These are phyloP conservation scores for Betta splendens DNA, from an alignment of 2,797 vertebrate species.

Conservation along the genomic window DNA sequence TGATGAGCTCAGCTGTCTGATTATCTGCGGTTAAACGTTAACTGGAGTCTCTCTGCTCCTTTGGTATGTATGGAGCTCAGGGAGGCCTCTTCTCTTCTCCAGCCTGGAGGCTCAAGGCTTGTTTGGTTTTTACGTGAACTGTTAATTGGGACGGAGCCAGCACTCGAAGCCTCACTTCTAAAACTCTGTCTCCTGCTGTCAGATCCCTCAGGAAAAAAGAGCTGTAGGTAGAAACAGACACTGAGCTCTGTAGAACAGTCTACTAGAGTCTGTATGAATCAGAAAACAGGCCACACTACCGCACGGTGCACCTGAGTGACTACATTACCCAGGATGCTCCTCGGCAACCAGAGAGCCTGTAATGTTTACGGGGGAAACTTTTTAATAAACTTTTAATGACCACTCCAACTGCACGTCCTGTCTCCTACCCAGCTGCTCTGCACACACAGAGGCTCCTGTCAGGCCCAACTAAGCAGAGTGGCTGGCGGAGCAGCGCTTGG, in stretches of 20 bases:
- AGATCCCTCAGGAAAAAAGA: too few species aligned
- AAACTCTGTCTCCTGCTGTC: too few species aligned
- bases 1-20: slow-evolving; percentile 62
- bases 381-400: slow-evolving; percentile 88
- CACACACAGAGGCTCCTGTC: slow-evolving; percentile 59
- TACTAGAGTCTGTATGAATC: too few species aligned
- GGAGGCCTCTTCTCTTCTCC: slow-evolving; percentile 53
- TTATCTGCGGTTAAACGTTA: slow-evolving; percentile 70
- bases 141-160: too few species aligned
- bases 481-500: slow-evolving; percentile 58
- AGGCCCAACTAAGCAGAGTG: slow-evolving; percentile 71
- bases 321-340: slow-evolving; percentile 23
- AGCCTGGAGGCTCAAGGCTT: slow-evolving; percentile 10
- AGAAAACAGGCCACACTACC: too few species aligned
- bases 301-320: too few species aligned
- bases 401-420: too few species aligned
- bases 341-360: not conserved
- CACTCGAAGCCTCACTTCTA: too few species aligned
- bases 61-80: slow-evolving; percentile 62
- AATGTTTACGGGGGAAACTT: slow-evolving; percentile 49
- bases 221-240: too few species aligned
- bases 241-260: too few species aligned
- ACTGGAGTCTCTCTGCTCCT: slow-evolving; percentile 57
- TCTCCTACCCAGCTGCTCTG: slow-evolving; percentile 72
- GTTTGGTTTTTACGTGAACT: too few species aligned